Evolutionary conservation across 2,888 invertebrate species (phyloP).

Genomic region (Ophion ventricosus): DNA sequence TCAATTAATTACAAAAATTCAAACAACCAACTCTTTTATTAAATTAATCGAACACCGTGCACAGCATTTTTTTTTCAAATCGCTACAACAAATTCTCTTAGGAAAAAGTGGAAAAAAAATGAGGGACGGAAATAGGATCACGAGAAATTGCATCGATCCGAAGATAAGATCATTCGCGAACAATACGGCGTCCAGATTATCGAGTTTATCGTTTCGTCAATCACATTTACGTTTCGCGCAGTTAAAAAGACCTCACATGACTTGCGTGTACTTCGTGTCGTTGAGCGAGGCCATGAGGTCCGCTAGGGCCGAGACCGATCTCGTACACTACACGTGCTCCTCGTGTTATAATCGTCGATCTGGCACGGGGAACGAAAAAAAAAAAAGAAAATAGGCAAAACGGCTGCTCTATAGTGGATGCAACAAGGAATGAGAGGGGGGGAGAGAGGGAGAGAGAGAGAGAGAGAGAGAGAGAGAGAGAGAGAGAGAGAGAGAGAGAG

Average conservation of each 20-base stretch:
- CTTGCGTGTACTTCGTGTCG: not conserved
- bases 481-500: conserved; percentile 10
- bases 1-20: not conserved
- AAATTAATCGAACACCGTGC: not conserved
- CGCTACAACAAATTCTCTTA: not conserved
- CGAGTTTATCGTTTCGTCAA: conserved; percentile 33
- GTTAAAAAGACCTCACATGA: conserved; percentile 20
- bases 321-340: conserved; percentile 57
- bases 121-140: not conserved
- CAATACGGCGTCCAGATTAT: conserved; percentile 14
- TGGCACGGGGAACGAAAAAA: conserved; percentile 31
- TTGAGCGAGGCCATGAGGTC: conserved; percentile 18
- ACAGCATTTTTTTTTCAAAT: not conserved
- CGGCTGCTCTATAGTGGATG: not conserved
- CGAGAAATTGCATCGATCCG: conserved; percentile 33
- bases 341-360: conserved; percentile 16
- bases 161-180: conserved; percentile 42
- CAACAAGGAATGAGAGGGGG: not conserved
- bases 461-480: conserved; percentile 9
- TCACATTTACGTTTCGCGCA: not conserved
- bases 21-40: not conserved
- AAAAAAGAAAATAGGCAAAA: conserved; percentile 1
- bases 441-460: conserved; percentile 8
- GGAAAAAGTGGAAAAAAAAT: not conserved
- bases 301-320: conserved; percentile 19